Base-by-base conservation (phyloP, 2,113 vertebrate genomes). In the Pangasianodon hypophthalmus region DNA sequence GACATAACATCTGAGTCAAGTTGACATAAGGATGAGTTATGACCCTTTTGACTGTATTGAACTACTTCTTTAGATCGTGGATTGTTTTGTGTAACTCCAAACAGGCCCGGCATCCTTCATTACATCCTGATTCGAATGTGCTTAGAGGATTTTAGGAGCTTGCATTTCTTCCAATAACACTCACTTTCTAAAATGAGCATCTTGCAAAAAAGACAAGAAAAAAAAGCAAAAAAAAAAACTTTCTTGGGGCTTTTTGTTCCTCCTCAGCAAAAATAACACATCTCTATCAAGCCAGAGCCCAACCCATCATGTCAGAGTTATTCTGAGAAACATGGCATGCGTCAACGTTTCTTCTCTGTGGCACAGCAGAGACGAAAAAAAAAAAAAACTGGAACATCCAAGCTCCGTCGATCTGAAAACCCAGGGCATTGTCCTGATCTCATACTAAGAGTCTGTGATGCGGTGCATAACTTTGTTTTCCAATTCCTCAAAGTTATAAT, bases 251-350 rank as follows among this genome's bases (percentile, higher is more conserved):
- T 16, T 41, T 84, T 50, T 91, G 52, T 84, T 90, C 50, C 52
- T 84, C 82, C 54, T 87, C 60, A 69, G 87, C 44, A 60, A 64
- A 85, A 84, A 77, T 88, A 89, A 87, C 86, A 90, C 75, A n/a
- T 81, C 41, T 73, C 75, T 88, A 85, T 89, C 84, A 86, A 86
- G 88, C 60, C 21, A 52, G 52, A 86, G 86, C 87, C 48, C 88
- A 90, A n/a, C 88, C 84, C 84, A 44, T 79, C 84, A 67, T 86
- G 86, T 85, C 77, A 81, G 86, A 84, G 86, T 90, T 91, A 91
- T 90, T 91, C 91, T 88, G 83, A 91, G 88, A 83, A 91, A 88
- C 88, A 64, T 21, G 86, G 82, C 75, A 86, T 88, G 86, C 88
- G 50, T 90, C 82, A 88, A 79, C 44, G 44, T 50, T 89, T 60